Evolutionary conservation across 2,888 invertebrate species (phyloP).

Genomic region (Leptopilina syphax): DNA sequence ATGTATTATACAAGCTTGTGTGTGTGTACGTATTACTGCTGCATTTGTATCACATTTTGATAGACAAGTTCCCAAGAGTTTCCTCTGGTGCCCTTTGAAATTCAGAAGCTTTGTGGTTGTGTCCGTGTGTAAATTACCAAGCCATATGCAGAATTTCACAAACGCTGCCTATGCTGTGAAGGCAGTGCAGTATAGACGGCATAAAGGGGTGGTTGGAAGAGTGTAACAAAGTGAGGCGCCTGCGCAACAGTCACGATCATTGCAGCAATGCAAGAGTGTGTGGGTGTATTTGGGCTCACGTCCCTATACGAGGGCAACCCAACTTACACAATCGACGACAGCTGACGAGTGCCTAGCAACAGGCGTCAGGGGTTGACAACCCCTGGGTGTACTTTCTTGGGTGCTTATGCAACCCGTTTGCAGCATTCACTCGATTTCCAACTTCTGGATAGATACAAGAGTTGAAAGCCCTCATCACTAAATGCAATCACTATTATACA

Average conservation of each 20-base stretch:
- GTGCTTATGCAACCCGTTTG: conserved; percentile 34
- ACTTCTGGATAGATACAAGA: background rate
- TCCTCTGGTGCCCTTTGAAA: conserved; percentile 6
- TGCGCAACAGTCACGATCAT: conserved; percentile 23
- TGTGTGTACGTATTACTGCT: background rate
- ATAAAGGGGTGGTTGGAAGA: background rate
- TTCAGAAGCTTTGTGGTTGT: conserved; percentile 5
- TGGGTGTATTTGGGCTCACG: background rate
- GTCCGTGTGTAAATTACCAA: conserved; percentile 23
- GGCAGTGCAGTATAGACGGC: background rate
- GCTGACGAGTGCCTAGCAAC: conserved; percentile 68
- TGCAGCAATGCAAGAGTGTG: conserved; percentile 22
- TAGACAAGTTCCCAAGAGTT: conserved; percentile 14
- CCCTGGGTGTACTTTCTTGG: conserved; percentile 52
- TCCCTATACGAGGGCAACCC: background rate
- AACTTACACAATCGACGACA: conserved; percentile 35
- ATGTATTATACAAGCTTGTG: too few relatives aligned
- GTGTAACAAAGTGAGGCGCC: conserved; percentile 13
- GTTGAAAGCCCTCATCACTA: conserved; percentile 20
- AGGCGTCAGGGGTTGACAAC: conserved; percentile 71
- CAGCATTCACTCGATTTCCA: conserved; percentile 7
- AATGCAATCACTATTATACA: conserved; percentile 33
- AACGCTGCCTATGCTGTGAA: background rate
- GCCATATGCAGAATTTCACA: conserved; percentile 1
- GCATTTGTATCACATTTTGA: conserved; percentile 17